Base-by-base conservation (phyloP, 2,113 vertebrate genomes). In the Coptodon bakossiorum region DNA sequence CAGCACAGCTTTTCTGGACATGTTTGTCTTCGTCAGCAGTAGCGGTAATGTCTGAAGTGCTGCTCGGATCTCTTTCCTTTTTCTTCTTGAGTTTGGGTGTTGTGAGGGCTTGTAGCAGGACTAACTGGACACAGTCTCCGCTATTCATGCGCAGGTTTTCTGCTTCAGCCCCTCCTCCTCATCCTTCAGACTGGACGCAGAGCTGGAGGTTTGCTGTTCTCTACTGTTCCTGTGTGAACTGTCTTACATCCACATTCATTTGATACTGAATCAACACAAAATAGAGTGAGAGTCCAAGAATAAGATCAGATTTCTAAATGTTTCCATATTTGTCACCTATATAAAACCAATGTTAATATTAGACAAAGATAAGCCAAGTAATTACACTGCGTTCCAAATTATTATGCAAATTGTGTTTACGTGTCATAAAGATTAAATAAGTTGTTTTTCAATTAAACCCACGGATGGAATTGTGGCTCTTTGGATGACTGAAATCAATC, bases 1-100 rank as follows among this genome's bases (percentile, higher is more conserved):
- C 34, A 66, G 9, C 61, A 66, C 61, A n/a, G 34, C 34, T 66
- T 66, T 66, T n/a, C 34, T 66, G 34, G 34, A n/a, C 61, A 66
- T 66, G 61, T 38, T 66, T 66, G 34, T n/a, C 61, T n/a, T 11
- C 6, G 11, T 66, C 61, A 66, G 61, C 19, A 66, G 61, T 22
- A n/a, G 61, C 29, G 4, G 34, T n/a, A 36, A 63, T 19, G 59
- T 63, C 31, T 63, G 59, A 36, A 34, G 59, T n/a, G 31, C 59
- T 63, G 17, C 31, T 36, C 17, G 11, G 31, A 36, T 36, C 6
- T n/a, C 17, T 0, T 36, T 66, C 0, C 61, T 1, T 38, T 36
- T 1, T 66, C 61, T 66, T 66, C 61, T 66, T n/a, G 31, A 66
- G 61, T 66, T 66, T n/a, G 61, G 0, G 34, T 66, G 34, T 36